phyloP scores from a whole-genome alignment of 2,797 vertebrate genomes.

The Anas capensis region DNA sequence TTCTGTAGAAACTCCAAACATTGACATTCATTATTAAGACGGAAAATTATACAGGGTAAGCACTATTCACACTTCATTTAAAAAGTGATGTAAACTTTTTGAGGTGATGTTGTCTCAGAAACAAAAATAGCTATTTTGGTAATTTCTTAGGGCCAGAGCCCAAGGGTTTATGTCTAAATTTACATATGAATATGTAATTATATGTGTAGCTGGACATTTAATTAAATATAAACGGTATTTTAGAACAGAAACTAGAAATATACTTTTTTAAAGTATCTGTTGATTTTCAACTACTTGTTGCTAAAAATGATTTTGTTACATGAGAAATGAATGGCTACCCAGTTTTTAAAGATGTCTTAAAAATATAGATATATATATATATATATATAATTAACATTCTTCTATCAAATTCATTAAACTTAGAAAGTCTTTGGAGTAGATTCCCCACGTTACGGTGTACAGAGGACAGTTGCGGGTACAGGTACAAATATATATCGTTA shows the following conservation, averaged over 20 bases:
- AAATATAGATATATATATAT: too few relatives aligned
- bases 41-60: not conserved
- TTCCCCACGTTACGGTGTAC: not conserved
- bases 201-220: not conserved
- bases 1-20: rapidly evolving
- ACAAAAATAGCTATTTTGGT: not conserved
- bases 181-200: not conserved
- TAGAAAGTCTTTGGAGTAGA: not conserved
- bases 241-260: not conserved
- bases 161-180: not conserved
- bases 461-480: not conserved
- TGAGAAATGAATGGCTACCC: not conserved
- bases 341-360: not conserved
- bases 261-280: not conserved
- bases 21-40: too few relatives aligned
- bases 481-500: not conserved
- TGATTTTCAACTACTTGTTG: not conserved
- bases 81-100: not conserved
- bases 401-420: not conserved
- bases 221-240: not conserved
- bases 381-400: not conserved
- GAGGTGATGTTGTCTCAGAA: not conserved
- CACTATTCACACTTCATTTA: not conserved
- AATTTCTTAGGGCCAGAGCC: not conserved
- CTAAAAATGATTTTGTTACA: not conserved